These are phyloP conservation scores for Pogona vitticeps DNA, from an alignment of 2,113 vertebrate species.

Conservation along the genomic window DNA sequence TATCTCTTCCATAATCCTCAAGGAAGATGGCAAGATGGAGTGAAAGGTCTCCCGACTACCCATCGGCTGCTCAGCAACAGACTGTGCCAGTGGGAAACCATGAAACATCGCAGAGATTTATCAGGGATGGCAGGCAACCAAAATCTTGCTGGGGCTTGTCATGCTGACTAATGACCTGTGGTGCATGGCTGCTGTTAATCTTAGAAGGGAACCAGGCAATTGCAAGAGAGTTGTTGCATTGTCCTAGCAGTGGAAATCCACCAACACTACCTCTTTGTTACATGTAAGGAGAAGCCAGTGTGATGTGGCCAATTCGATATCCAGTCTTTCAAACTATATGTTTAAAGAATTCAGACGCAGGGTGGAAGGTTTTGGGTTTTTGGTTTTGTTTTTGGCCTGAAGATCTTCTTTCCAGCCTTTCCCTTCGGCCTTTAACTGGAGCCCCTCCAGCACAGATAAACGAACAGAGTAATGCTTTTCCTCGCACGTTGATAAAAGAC, in stretches of 20 bases:
- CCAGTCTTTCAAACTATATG: neutral
- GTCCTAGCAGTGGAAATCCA: neutral
- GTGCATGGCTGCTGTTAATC: neutral
- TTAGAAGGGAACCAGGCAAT: neutral
- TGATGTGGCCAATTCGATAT: neutral
- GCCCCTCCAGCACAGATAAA: neutral
- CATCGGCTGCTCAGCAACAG: conserved; percentile 8
- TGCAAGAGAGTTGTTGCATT: neutral
- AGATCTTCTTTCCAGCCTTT: neutral
- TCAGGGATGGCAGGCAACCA: neutral
- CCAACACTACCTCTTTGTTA: neutral
- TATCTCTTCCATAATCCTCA: conserved; percentile 10
- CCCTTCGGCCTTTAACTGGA: neutral
- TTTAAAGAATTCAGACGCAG: fast-evolving
- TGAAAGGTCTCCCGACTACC: conserved; percentile 4
- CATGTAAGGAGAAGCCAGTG: neutral
- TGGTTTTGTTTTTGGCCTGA: fast-evolving
- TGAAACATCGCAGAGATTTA: neutral
- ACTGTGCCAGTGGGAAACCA: neutral
- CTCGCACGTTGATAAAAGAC: no score
- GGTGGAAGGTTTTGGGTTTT: fast-evolving
- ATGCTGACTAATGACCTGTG: conserved; percentile 15
- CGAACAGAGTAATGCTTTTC: neutral
- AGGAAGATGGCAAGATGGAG: neutral
- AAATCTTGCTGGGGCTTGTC: neutral